Base-by-base conservation (phyloP, 2,113 vertebrate genomes). In the Andinoacara biseriatus region DNA sequence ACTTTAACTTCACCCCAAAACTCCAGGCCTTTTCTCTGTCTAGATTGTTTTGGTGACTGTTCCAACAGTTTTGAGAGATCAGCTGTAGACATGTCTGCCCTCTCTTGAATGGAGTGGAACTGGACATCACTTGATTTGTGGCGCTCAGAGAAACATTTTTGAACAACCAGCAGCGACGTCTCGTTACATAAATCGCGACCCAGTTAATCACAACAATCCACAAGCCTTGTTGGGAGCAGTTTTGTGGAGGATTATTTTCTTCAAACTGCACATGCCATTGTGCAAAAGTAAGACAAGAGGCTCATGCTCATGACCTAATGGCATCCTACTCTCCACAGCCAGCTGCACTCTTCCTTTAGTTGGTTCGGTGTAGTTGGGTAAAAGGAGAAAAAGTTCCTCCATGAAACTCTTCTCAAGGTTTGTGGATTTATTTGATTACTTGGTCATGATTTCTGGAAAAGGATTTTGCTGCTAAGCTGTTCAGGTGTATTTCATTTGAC, bases 221-320 rank as follows among this genome's bases (percentile, higher is more conserved):
- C 56, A 57, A 57, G n/a, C 54, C n/a, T 57, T 56, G 20, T 24
- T 57, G n/a, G 9, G 10, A 57, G 54, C n/a, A 57, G 54, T 57
- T 24, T 57, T 57, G 56, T 24, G 5, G 22, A 24, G n/a, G 10
- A 72, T 15, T 52, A 20, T 52, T 72, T 52, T 31, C 17, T 18
- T 72, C 43, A 52, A 72, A 72, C 65, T 72, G 18, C 43, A 52
- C 43, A 20, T 72, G 43, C 49, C 65, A 0, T 43, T 72, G 43
- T 52, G 43, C 65, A 72, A 72, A 72, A 72, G 43, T 24, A 49
- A 69, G 24, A 69, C 65, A 69, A 69, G 65, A 49, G 29, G 43
- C 43, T 49, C 40, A 20, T 69, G 40, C 24, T 49, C 43, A 1
- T 24, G 43, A 67, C 40, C 14, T 0, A 11, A 22, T 49, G 29